Conservation (phyloP, 2,888 invertebrate genomes). For the Stenurella melanura region DNA sequence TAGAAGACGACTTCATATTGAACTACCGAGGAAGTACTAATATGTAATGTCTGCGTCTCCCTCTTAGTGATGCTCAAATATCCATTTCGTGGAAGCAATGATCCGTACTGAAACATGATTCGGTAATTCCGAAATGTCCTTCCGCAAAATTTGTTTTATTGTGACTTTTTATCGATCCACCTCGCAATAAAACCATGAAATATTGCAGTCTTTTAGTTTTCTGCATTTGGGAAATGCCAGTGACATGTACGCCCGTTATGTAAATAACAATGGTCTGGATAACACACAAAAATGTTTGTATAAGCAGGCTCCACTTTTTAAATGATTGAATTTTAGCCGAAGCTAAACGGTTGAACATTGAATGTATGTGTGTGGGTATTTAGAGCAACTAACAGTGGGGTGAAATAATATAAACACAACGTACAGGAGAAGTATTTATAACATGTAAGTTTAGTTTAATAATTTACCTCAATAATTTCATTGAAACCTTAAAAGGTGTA, state of each 20-base stretch:
- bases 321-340: background rate
- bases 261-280: conserved; percentile 12
- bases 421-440: background rate
- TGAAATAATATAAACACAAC: background rate
- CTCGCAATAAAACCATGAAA: conserved; percentile 50
- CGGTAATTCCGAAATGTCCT: conserved; percentile 57
- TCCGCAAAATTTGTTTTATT: conserved; percentile 60
- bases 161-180: conserved; percentile 51
- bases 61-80: conserved; percentile 57
- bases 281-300: background rate
- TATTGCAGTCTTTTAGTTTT: conserved; percentile 38
- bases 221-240: conserved; percentile 8
- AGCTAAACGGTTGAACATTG: background rate
- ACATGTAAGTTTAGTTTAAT: no score
- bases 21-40: conserved; percentile 18
- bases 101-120: conserved; percentile 60
- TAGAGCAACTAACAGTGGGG: background rate
- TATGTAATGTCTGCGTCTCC: conserved; percentile 50
- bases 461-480: no score
- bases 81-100: conserved; percentile 61
- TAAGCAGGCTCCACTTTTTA: background rate
- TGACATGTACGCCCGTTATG: conserved; percentile 11
- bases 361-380: background rate
- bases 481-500: no score
- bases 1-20: conserved; percentile 10